Evolutionary conservation across 2,888 invertebrate genomes (phyloP).

Genomic region (Zygogramma bicolorata): DNA sequence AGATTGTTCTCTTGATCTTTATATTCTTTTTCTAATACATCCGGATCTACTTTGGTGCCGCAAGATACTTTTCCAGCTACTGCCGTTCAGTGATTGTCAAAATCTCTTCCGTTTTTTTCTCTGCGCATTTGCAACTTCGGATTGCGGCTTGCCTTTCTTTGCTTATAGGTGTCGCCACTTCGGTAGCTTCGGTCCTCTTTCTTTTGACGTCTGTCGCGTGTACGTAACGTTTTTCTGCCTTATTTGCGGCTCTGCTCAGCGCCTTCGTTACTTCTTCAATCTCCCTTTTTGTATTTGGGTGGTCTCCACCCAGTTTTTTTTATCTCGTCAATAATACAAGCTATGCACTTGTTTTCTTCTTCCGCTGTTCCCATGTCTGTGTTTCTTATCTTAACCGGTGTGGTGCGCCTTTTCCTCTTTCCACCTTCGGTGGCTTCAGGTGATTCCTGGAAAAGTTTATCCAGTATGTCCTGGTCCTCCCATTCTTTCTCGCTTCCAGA

Average conservation of each 20-base stretch:
- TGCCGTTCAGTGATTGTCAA: not conserved
- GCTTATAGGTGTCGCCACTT: not conserved
- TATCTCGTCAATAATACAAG: not conserved
- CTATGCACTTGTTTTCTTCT: not conserved
- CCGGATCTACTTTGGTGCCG: not conserved
- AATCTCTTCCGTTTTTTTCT: not conserved
- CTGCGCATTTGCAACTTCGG: not conserved
- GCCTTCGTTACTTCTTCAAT: not conserved
- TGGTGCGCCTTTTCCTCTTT: not conserved
- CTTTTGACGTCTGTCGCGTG: not conserved
- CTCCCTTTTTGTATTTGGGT: not conserved
- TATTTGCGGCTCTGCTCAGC: not conserved
- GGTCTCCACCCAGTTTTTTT: not conserved
- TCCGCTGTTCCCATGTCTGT: not conserved
- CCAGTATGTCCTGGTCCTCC: not conserved
- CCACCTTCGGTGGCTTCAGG: not conserved
- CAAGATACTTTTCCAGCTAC: not conserved
- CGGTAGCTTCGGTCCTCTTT: not conserved
- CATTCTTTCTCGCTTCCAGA: not conserved
- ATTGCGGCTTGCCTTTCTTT: not conserved
- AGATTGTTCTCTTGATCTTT: not conserved
- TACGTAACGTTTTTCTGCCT: not conserved
- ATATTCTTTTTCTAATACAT: not conserved
- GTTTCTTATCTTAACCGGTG: not conserved
- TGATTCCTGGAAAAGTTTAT: not conserved